Evolutionary conservation across 2,797 vertebrate genomes (phyloP).

Genomic region (Galaxias olidus): DNA sequence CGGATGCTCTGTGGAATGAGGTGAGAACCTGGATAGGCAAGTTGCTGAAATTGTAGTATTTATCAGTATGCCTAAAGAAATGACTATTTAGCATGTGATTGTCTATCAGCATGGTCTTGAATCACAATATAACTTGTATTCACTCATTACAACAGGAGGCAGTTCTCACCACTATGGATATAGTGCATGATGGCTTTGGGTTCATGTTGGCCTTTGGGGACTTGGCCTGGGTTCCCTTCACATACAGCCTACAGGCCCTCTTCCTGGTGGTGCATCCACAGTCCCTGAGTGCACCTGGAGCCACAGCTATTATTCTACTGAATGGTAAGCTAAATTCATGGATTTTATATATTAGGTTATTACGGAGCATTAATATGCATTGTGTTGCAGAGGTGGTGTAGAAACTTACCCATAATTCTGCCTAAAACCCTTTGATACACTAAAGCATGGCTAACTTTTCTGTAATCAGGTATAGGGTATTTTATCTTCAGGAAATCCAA

Average conservation of each 20-base stretch:
- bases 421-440: too few relatives aligned
- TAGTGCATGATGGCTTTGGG: constrained; percentile 89
- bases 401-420: neutral
- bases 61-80: too few relatives aligned
- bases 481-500: constrained; percentile 88
- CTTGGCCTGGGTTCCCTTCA: constrained; percentile 90
- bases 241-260: constrained; percentile 85
- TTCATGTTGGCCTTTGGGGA: constrained; percentile 94
- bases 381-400: neutral
- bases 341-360: too few relatives aligned
- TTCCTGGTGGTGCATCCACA: constrained; percentile 87
- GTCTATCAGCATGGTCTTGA: too few relatives aligned
- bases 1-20: constrained; percentile 89
- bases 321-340: constrained; percentile 74
- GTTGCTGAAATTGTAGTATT: too few relatives aligned
- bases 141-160: constrained; percentile 76
- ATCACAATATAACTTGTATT: too few relatives aligned
- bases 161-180: constrained; percentile 90
- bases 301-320: constrained; percentile 72
- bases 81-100: too few relatives aligned
- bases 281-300: constrained; percentile 63
- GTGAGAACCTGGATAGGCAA: constrained; percentile 65
- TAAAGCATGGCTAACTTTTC: neutral
- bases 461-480: constrained; percentile 80
- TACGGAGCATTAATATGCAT: too few relatives aligned